phyloP scores from a whole-genome alignment of 2,797 vertebrate species.

The Myotis findleyi region DNA sequence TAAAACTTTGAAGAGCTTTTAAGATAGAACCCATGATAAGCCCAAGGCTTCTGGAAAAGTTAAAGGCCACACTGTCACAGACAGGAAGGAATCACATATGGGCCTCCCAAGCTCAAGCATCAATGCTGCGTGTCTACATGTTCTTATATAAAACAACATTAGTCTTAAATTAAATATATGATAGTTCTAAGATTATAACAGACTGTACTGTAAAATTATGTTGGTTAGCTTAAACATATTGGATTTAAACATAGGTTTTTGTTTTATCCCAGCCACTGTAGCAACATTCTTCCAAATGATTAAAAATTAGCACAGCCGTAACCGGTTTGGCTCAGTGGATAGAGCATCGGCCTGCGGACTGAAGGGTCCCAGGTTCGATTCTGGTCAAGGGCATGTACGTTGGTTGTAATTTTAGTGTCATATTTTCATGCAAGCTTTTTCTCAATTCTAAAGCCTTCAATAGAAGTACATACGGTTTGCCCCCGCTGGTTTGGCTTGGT shows the following conservation, averaged over 20 bases:
- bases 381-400: too few species aligned
- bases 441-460: background rate
- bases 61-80: background rate
- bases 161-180: background rate
- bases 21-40: background rate
- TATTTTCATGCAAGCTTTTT: background rate
- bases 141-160: background rate
- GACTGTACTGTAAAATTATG: background rate
- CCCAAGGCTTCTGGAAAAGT: background rate
- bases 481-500: too few species aligned
- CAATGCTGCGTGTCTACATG: rapidly evolving
- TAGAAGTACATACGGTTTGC: background rate
- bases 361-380: too few species aligned
- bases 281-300: background rate
- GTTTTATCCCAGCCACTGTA: background rate
- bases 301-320: background rate
- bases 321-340: too few species aligned
- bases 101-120: background rate
- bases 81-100: background rate
- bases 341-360: too few species aligned
- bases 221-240: background rate
- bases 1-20: background rate
- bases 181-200: background rate
- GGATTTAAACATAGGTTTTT: background rate
- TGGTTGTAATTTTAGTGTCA: background rate